phyloP scores from a whole-genome alignment of 1,140 invertebrate species.

The Lasioglossum baleicum region DNA sequence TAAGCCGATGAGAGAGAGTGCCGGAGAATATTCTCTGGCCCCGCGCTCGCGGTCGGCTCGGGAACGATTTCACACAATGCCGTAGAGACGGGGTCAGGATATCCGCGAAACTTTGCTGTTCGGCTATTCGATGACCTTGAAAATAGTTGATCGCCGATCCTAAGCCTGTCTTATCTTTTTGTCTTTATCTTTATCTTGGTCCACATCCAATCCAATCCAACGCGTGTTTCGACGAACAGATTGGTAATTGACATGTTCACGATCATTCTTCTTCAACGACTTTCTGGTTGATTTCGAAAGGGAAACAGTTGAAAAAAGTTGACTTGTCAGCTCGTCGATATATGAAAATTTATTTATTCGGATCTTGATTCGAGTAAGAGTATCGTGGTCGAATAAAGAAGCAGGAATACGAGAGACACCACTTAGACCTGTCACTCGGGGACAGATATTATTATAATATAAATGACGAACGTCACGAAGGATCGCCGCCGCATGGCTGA shows the following conservation, averaged over 20 bases:
- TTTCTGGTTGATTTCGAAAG: too few relatives aligned
- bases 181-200: too few relatives aligned
- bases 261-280: too few relatives aligned
- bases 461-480: neutral
- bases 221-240: too few relatives aligned
- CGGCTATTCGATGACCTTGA: neutral
- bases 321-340: too few relatives aligned
- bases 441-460: neutral
- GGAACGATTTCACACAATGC: slow-evolving; percentile 14
- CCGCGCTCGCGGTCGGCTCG: neutral
- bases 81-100: slow-evolving; percentile 16
- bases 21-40: slow-evolving; percentile 4
- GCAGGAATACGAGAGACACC: neutral
- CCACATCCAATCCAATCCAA: too few relatives aligned
- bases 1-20: slow-evolving; percentile 41
- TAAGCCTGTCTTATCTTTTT: too few relatives aligned
- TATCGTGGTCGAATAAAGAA: too few relatives aligned
- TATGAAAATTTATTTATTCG: too few relatives aligned
- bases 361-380: too few relatives aligned
- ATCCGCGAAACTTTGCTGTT: neutral
- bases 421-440: neutral
- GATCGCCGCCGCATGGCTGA: neutral
- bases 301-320: too few relatives aligned
- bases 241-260: too few relatives aligned
- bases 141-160: neutral